phyloP scores from a whole-genome alignment of 2,888 invertebrate genomes.

The Cerceris rybyensis region DNA sequence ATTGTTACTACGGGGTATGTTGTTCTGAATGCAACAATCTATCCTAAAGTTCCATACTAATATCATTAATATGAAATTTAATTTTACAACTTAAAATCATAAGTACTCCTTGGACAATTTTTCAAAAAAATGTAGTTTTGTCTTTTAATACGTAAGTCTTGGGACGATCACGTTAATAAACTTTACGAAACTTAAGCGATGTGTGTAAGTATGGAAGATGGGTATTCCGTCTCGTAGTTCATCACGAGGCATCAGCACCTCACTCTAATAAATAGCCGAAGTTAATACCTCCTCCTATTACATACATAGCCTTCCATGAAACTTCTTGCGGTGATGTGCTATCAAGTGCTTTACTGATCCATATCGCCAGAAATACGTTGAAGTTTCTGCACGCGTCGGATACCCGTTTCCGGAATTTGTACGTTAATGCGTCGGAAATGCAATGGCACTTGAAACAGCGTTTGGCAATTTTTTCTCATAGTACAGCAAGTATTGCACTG shows the following conservation, averaged over 20 bases:
- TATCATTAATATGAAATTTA: too few species aligned
- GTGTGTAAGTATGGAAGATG: constrained; percentile 31
- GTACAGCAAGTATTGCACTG: too few species aligned
- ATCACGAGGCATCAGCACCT: constrained; percentile 75
- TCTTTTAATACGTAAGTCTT: constrained; percentile 24
- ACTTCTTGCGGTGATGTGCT: constrained; percentile 47
- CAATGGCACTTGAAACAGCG: too few species aligned
- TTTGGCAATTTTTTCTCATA: too few species aligned
- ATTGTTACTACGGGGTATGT: too few species aligned
- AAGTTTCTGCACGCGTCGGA: constrained; percentile 25
- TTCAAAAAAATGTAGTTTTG: constrained; percentile 7
- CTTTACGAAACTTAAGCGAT: constrained; percentile 31
- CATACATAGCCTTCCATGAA: constrained; percentile 46
- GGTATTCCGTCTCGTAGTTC: constrained; percentile 67
- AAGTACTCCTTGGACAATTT: too few species aligned
- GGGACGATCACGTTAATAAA: constrained; percentile 43
- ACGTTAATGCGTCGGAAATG: too few species aligned
- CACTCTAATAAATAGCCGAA: constrained; percentile 78
- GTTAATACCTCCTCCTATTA: constrained; percentile 76
- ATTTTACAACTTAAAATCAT: too few species aligned
- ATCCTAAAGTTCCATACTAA: too few species aligned
- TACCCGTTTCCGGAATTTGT: neutral
- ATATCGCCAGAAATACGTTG: constrained; percentile 28
- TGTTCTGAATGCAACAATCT: too few species aligned
- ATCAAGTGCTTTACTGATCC: constrained; percentile 33